Evolutionary conservation across 2,888 invertebrate species (phyloP), one percentile per base, ranked within the genome.

Genomic region (Myathropa florea): DNA sequence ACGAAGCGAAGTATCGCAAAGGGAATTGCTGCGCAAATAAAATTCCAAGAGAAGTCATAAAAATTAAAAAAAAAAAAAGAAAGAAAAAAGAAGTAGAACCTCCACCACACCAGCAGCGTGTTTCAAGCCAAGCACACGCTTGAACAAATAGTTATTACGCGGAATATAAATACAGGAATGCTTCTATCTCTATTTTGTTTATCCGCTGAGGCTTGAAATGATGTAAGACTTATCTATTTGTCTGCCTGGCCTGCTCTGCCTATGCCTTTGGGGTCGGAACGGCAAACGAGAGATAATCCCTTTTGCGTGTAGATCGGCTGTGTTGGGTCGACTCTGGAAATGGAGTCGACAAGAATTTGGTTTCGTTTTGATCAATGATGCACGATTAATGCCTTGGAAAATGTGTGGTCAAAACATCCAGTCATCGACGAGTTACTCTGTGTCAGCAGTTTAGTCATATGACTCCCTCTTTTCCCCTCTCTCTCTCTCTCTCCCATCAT

Each of bases 121-220:
- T 78, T 76, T 64, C 46, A 46, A 80, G 39, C 75, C 59, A n/a
- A 39, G 57, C 77, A 73, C 63, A 85, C 76, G 85, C 82, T 73
- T 77, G 26, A 85, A 73, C 77, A 82, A 85, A 82, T 82, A 85
- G 63, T 85, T 85, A 77, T 82, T 68, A 77, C 77, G 85, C 85
- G 76, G 75, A 76, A 84, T 84, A 80, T 67, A 80, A 73, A 84
- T 23, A 71, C 55, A 70, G 61, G 70, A 76, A 80, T 81, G 71
- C 14, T 81, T 76, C 46, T 46, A 46, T 46, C 18, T 80, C 75
- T 84, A 70, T 82, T 82, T 70, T 81, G 85, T 77, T 77, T 72
- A 85, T 65, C 63, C 85, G 73, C 23, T 77, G 59, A 70, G 77
- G 85, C 85, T 81, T 85, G 85, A 85, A 85, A 85, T 85, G 85